Conservation (phyloP, 2,113 vertebrate species). For the Rhinolophus sinicus region DNA sequence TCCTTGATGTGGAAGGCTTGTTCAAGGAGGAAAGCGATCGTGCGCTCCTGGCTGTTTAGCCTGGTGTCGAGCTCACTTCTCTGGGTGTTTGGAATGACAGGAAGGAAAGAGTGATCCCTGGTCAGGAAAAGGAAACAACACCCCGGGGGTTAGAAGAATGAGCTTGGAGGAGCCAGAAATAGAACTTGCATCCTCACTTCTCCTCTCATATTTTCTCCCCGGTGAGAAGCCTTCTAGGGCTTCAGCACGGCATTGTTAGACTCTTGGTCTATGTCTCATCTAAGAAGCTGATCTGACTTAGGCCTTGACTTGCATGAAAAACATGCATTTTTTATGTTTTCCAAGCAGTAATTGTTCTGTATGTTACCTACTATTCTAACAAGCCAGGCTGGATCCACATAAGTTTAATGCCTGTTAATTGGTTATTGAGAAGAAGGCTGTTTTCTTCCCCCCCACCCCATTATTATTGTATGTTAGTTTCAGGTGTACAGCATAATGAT, state of each 20-base stretch:
- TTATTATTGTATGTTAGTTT: no score
- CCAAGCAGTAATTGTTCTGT: not conserved
- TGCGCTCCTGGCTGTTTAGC: conserved; percentile 85
- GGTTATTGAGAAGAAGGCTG: not conserved
- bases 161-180: not conserved
- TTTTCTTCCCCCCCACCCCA: not conserved
- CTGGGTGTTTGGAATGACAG: conserved; percentile 61
- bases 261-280: not conserved
- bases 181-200: not conserved
- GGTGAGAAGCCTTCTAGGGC: not conserved
- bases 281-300: not conserved
- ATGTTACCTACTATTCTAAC: not conserved
- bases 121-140: not conserved
- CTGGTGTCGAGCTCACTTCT: conserved; percentile 77
- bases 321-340: not conserved
- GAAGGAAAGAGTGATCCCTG: conserved; percentile 71
- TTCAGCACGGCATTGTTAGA: not conserved
- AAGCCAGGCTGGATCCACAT: not conserved
- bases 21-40: conserved; percentile 86
- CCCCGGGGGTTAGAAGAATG: not conserved
- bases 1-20: conserved; percentile 90
- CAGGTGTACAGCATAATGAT: no score
- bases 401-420: not conserved
- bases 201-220: not conserved
- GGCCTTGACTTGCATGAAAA: not conserved